These are phyloP conservation scores for Athalia circularis DNA, from an alignment of 2,888 invertebrate genomes.

Conservation along the genomic window DNA sequence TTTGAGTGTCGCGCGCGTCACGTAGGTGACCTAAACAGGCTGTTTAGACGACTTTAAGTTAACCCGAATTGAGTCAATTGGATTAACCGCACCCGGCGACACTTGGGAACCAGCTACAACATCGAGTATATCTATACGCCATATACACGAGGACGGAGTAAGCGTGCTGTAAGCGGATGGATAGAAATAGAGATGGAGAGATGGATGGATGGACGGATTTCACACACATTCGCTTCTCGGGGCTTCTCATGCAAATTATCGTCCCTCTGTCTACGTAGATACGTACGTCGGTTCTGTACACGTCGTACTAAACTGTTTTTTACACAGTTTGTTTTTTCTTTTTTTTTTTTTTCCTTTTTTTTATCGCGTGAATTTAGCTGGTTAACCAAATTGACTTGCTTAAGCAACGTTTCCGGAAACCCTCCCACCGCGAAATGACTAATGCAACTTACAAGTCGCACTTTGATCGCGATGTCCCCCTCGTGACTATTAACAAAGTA, in stretches of 20 bases:
- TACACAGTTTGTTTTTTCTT: not conserved
- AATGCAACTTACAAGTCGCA: conserved; percentile 58
- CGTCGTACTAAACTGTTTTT: not conserved
- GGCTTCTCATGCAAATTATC: conserved; percentile 72
- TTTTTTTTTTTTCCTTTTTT: conserved; percentile 8
- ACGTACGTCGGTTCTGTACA: no score
- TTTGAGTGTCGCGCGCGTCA: not conserved
- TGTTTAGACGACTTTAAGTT: conserved; percentile 74
- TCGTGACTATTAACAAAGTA: no score
- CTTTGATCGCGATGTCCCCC: conserved; percentile 56
- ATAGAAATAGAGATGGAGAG: conserved; percentile 36
- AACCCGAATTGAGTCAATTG: conserved; percentile 74
- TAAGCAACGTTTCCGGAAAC: conserved; percentile 45
- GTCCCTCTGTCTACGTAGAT: conserved; percentile 23
- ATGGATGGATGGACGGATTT: conserved; percentile 48
- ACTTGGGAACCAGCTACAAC: conserved; percentile 70
- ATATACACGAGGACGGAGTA: conserved; percentile 54
- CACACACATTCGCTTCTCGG: conserved; percentile 47
- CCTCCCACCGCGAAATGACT: conserved; percentile 47
- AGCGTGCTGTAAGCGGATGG: no score
- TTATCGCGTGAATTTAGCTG: conserved; percentile 61
- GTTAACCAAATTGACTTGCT: conserved; percentile 64
- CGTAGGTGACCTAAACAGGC: conserved; percentile 71
- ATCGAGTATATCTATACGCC: conserved; percentile 50
- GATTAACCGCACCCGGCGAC: conserved; percentile 72